Conservation (phyloP, 53 echinoderm and acorn worm species). For the Temnopleurus reevesii region DNA sequence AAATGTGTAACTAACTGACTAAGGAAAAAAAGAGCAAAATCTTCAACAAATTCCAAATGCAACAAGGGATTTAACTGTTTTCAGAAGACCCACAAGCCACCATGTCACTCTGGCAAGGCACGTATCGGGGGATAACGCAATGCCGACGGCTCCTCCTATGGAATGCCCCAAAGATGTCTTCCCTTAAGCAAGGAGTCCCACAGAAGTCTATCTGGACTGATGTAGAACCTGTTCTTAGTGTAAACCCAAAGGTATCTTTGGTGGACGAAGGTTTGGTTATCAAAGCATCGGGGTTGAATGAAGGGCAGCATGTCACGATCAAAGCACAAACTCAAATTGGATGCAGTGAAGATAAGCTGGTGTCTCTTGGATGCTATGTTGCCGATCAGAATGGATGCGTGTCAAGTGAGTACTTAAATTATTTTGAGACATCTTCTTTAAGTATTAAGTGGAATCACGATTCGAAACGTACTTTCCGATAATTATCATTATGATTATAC, state of each 20-base stretch:
- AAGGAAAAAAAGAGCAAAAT: neutral
- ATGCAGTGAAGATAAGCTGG: neutral
- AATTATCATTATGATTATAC: too few species aligned
- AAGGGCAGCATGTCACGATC: conserved; percentile 37
- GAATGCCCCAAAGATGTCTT: neutral
- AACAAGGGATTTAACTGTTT: neutral
- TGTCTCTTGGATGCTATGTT: conserved; percentile 41
- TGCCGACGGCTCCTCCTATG: neutral
- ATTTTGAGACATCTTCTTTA: too few species aligned
- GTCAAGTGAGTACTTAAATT: conserved; percentile 40
- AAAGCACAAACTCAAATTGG: conserved; percentile 23
- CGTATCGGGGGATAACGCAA: neutral
- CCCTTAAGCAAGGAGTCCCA: neutral
- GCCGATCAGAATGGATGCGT: conserved; percentile 32
- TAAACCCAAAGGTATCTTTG: conserved; percentile 46
- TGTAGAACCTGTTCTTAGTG: neutral
- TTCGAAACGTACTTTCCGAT: too few species aligned
- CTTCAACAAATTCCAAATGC: neutral
- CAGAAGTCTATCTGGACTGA: conserved; percentile 44
- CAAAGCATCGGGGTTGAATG: conserved; percentile 36
- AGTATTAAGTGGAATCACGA: too few species aligned
- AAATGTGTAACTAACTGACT: neutral
- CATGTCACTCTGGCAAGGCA: neutral
- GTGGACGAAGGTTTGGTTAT: conserved; percentile 42
- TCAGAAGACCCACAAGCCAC: neutral